Evolutionary conservation across 2,888 invertebrate species (phyloP), one percentile per base, ranked within the genome.

Genomic region (Atethmia centrago): DNA sequence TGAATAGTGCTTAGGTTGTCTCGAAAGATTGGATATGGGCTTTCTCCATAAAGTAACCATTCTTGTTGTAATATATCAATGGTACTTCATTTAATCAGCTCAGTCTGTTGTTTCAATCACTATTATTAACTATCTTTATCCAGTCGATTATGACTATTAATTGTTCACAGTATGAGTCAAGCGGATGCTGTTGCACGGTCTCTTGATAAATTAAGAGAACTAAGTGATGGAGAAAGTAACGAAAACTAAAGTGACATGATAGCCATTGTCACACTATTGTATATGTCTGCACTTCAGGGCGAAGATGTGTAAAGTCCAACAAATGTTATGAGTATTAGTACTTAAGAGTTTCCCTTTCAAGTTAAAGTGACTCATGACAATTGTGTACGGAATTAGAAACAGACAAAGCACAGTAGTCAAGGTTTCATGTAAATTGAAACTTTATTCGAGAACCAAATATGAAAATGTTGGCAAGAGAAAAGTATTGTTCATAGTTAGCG

Each of bases 351-450:
- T 80, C 81, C 84, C 73, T 80, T 85, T 71, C 68, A 71, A 71
- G 77, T 25, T 64, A 63, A 61, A 62, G 74, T 71, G 85, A 86
- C 73, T 82, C 87, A 85, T 49, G 56, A 61, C 25, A 66, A 65
- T 74, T 80, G 51, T 70, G 66, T 66, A 74, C 78, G 73, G 64
- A 84, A 78, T 82, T 78, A 86, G 83, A 80, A 58, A 65, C 82
- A 86, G 67, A 75, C 75, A 53, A 73, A 74, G 72, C 68, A 68
- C 58, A 71, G 77, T 73, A 72, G 62, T 82, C 73, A 70, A 82
- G 79, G 75, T 84, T 73, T 65, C 14, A 71, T 73, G 62, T 66
- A 71, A 82, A 82, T 82, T 49, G 49, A 12, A 64, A 67, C 61
- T 68, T 59, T 58, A 47, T 66, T 69, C 61, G 55, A 61, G 47